phyloP scores from a whole-genome alignment of 2,113 vertebrate species.

The Sinocyclocheilus anophthalmus region DNA sequence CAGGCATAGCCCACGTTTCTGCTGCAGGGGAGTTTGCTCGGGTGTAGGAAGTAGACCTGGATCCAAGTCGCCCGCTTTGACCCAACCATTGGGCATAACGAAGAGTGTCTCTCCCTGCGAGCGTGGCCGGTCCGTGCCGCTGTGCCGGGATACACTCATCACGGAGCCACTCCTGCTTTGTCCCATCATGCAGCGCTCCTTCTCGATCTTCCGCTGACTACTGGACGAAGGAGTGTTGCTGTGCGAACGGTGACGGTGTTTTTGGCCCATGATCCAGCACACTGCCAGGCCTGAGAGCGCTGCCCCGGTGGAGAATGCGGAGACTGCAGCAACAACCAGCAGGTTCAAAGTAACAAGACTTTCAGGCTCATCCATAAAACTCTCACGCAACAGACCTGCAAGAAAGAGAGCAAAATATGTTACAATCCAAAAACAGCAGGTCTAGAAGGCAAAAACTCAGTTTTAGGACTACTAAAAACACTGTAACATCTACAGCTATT shows the following conservation, averaged over 20 bases:
- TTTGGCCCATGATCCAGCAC: conserved; percentile 94
- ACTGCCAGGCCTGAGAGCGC: conserved; percentile 93
- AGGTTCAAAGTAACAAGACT: conserved; percentile 94
- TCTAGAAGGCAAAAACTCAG: no score
- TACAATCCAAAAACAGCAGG: no score
- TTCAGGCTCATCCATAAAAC: conserved; percentile 88
- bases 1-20: conserved; percentile 83
- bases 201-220: conserved; percentile 83
- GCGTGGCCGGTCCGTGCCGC: conserved; percentile 74
- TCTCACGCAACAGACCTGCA: conserved; percentile 88
- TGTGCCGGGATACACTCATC: conserved; percentile 88
- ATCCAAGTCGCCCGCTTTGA: conserved; percentile 87
- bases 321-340: conserved; percentile 91
- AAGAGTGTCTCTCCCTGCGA: conserved; percentile 79
- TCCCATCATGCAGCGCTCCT: conserved; percentile 82
- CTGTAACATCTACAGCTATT: not conserved
- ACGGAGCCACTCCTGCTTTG: conserved; percentile 87
- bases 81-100: conserved; percentile 94
- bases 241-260: conserved; percentile 80
- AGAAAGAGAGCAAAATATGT: conserved; percentile 10
- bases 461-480: no score
- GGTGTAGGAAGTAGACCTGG: conserved; percentile 91
- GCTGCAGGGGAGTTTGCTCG: conserved; percentile 93
- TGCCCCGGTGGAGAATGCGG: conserved; percentile 93
- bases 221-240: conserved; percentile 69